phyloP scores from a whole-genome alignment of 2,797 vertebrate genomes.

The Crenuchus spilurus region DNA sequence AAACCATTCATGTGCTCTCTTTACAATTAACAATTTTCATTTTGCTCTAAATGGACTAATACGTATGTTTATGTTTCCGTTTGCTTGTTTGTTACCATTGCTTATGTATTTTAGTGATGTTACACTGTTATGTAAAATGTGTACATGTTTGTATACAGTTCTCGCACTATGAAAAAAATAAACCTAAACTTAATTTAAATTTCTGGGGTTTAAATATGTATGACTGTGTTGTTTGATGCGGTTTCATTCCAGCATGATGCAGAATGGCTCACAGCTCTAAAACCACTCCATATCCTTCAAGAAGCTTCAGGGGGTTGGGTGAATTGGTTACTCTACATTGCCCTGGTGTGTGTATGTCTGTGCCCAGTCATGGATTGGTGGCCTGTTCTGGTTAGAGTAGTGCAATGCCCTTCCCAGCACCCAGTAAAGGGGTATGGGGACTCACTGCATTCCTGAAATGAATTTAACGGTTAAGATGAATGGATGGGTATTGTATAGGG shows the following conservation, averaged over 20 bases:
- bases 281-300: no score
- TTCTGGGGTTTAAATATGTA: conserved; percentile 21
- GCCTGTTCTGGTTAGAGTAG: no score
- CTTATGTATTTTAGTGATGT: conserved; percentile 77
- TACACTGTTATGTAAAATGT: conserved; percentile 79
- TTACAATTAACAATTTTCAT: conserved; percentile 79
- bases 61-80: conserved; percentile 74
- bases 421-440: no score
- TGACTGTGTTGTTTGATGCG: not conserved
- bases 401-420: no score
- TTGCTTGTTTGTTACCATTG: conserved; percentile 78
- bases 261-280: not conserved
- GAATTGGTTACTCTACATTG: no score
- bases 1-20: conserved; percentile 71
- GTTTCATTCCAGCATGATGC: not conserved
- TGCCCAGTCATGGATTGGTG: no score
- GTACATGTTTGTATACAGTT: conserved; percentile 82
- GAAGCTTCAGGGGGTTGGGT: no score
- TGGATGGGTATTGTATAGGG: no score
- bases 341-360: no score
- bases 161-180: conserved; percentile 76
- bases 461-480: no score
- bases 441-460: no score
- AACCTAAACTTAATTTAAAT: conserved; percentile 72
- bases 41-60: conserved; percentile 24